phyloP scores from a whole-genome alignment of 2,113 vertebrate species.

The Grammomys dolichurus region DNA sequence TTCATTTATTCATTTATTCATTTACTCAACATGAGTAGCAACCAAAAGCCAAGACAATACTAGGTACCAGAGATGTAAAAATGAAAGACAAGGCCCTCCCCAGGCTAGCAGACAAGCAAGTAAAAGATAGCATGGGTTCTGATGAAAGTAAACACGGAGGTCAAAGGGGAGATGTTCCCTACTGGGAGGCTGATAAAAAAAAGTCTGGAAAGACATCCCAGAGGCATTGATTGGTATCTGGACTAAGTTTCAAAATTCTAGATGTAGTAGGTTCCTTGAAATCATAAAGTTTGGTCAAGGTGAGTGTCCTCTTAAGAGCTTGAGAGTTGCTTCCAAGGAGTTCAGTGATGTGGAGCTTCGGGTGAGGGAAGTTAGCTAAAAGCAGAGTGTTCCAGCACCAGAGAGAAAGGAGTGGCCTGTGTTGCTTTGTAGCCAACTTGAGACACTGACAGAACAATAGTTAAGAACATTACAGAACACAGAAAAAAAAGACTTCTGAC shows the following conservation, averaged over 20 bases:
- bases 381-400: background rate
- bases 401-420: background rate
- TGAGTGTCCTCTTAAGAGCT: background rate
- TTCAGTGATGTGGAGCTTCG: background rate
- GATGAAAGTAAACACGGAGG: background rate
- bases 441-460: background rate
- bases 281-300: background rate
- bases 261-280: background rate
- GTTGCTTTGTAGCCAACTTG: too few species aligned
- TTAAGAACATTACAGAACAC: background rate
- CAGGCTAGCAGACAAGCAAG: background rate
- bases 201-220: slow-evolving; percentile 18
- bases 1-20: slow-evolving; percentile 48
- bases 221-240: background rate
- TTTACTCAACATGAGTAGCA: background rate
- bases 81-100: background rate
- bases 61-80: background rate
- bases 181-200: background rate
- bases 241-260: slow-evolving; percentile 34
- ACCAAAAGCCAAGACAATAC: background rate
- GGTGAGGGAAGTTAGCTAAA: background rate
- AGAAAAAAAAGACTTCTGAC: background rate
- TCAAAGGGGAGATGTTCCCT: background rate
- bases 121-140: background rate
- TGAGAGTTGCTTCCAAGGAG: background rate